These are phyloP conservation scores for Mimachlamys varia DNA, from an alignment of 2,888 invertebrate species.

Conservation along the genomic window DNA sequence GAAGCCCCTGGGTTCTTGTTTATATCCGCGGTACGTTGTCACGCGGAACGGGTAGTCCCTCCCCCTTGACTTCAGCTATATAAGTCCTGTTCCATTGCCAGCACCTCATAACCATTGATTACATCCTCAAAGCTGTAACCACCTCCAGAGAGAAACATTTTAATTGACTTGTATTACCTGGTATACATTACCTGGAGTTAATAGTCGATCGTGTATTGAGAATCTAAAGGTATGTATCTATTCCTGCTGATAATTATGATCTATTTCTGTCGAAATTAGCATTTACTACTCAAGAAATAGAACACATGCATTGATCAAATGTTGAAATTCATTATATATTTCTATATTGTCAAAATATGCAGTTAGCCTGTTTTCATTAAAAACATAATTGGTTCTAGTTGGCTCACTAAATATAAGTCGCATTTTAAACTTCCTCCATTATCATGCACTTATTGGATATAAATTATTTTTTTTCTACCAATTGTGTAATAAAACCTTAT, in stretches of 20 bases:
- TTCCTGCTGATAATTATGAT: background rate
- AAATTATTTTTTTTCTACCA: too few species aligned
- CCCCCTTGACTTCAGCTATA: background rate
- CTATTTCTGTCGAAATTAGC: background rate
- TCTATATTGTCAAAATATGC: background rate
- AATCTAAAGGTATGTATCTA: background rate
- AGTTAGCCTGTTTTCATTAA: too few species aligned
- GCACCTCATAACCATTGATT: background rate
- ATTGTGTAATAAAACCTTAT: background rate
- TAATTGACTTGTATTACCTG: background rate
- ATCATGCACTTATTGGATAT: too few species aligned
- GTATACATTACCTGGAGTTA: background rate
- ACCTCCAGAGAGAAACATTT: background rate
- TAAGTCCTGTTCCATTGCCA: background rate
- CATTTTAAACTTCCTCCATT: too few species aligned
- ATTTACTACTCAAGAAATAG: background rate
- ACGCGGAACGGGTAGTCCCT: conserved; percentile 7
- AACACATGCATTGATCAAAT: background rate
- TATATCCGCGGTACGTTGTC: background rate
- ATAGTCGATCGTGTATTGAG: background rate
- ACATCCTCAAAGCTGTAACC: background rate
- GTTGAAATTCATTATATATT: background rate
- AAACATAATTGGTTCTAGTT: background rate
- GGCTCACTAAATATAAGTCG: background rate
- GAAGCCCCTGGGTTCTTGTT: background rate